phyloP scores from a whole-genome alignment of 2,888 invertebrate genomes.

The Caenorhabditis angaria region DNA sequence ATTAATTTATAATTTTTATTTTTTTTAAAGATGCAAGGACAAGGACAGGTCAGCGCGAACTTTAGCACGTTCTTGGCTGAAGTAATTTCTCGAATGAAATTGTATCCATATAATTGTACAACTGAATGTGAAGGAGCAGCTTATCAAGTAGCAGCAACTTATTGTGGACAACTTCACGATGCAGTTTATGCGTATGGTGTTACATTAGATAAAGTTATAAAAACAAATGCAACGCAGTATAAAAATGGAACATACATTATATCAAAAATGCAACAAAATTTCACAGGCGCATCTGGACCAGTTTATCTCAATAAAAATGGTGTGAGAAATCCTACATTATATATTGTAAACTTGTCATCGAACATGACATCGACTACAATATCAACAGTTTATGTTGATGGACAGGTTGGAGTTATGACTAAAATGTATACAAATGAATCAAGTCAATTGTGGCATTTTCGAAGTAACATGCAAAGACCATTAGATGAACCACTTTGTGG shows the following conservation, averaged over 20 bases:
- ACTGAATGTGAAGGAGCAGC: conserved; percentile 24
- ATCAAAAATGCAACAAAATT: conserved; percentile 24
- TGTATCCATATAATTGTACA: conserved; percentile 57
- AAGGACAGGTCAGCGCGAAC: too few relatives aligned
- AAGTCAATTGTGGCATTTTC: conserved; percentile 29
- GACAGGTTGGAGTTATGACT: not conserved
- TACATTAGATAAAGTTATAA: conserved; percentile 32
- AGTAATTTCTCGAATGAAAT: conserved; percentile 50
- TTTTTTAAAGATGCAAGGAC: too few relatives aligned
- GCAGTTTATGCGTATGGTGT: conserved; percentile 45
- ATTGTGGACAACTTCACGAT: conserved; percentile 39
- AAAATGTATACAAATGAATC: conserved; percentile 15
- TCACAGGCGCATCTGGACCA: too few relatives aligned
- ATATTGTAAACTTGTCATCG: too few relatives aligned
- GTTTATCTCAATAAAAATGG: too few relatives aligned
- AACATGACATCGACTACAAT: too few relatives aligned
- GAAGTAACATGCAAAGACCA: conserved; percentile 34
- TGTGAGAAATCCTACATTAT: too few relatives aligned
- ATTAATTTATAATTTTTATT: not conserved
- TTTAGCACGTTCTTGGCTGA: conserved; percentile 48
- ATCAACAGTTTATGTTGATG: too few relatives aligned
- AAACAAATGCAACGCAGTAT: conserved; percentile 17
- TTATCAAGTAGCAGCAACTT: conserved; percentile 27
- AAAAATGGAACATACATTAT: conserved; percentile 22
- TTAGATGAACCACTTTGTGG: conserved; percentile 42